Conservation (phyloP, 2,797 vertebrate genomes). For the Balearica regulorum region DNA sequence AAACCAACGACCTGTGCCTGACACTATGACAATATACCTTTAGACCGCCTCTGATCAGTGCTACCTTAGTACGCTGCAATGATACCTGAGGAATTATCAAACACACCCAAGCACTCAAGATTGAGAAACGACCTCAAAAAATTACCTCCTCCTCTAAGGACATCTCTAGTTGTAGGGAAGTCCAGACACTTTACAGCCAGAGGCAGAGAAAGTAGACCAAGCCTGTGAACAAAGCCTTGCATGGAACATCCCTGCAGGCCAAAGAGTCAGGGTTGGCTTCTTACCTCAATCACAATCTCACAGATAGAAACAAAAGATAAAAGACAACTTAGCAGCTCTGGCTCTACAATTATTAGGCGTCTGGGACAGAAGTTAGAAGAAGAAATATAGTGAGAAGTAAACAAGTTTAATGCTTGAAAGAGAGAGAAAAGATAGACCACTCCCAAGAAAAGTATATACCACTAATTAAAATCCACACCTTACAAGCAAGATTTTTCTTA, state of each 20-base stretch:
- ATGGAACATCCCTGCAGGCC: neutral
- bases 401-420: neutral
- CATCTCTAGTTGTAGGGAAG: neutral
- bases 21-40: neutral
- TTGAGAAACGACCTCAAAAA: neutral
- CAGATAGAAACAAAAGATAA: neutral
- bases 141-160: neutral
- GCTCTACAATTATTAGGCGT: neutral
- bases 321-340: neutral
- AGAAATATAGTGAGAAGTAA: neutral
- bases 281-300: neutral
- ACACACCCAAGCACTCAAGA: neutral
- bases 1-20: fast-evolving
- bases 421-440: neutral
- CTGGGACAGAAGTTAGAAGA: neutral
- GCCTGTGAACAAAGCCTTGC: neutral
- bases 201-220: neutral
- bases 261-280: neutral
- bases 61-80: neutral
- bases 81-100: neutral
- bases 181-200: neutral
- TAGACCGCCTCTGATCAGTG: neutral
- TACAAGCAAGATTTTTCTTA: neutral
- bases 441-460: neutral
- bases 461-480: neutral